Base-by-base conservation (phyloP, 2,888 invertebrate species). In the Lacanobia oleracea region DNA sequence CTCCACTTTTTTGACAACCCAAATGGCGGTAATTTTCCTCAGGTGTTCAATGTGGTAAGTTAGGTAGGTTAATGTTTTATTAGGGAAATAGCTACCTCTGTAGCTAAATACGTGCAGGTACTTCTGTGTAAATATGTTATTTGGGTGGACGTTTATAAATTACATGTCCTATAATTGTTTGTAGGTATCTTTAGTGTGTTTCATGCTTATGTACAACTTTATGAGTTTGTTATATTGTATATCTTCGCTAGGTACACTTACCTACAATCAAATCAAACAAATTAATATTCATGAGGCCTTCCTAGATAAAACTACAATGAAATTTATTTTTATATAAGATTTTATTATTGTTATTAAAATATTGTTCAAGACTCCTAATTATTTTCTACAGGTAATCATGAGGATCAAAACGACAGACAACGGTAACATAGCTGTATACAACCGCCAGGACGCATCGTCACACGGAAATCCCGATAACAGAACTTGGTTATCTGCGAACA, bases 321-420 rank as follows among this genome's bases (percentile, higher is more conserved):
- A 59, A 48, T 66, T 53, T 12, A 21, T 18, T 50, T 72, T 66
- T 43, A 43, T 48, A 53, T 14, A 8, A 27, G 10, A 56, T 7
- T 43, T 69, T 59, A 45, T 56, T 43, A 33, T 60, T 50, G 6
- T 27, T 16, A 21, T 56, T 40, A 12, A 56, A 23, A 73, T 43
- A 51, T 27, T 45, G 14, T 23, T 61, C 9, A 43, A n/a, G 12
- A 2, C 9, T 23, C 6, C 0, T 62, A n/a, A 23, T 53, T 18
- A 68, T 78, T 85, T 64, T 83, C 92, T 92, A 43, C 93, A 95
- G 95, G 88, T 90, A 92, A 93, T 82, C 89, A 95, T 95, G 95
- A 93, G 89, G 91, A 92, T 95, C 88, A 89, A 90, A 86, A 87
- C 83, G 73, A 84, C 77, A 89, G 93, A 94, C 77, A 95, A 95